Evolutionary conservation across 2,113 vertebrate genomes (phyloP), one percentile per base, ranked within the genome.

Genomic region (Condylura cristata): DNA sequence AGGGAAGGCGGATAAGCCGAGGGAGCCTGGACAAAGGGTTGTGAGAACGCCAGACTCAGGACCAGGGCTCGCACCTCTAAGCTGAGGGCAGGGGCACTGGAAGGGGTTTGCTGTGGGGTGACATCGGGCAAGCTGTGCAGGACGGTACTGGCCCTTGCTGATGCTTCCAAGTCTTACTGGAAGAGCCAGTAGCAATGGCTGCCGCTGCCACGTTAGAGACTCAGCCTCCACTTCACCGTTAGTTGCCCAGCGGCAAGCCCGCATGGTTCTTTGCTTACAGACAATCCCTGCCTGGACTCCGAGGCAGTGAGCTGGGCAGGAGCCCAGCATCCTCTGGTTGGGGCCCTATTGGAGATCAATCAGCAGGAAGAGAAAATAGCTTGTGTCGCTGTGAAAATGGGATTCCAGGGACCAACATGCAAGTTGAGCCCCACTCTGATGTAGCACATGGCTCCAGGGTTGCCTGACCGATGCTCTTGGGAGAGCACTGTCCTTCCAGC

Each of bases 321-420:
- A 39, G 51, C 3, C 18, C 53, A 8, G 13, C 8, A 12, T 22
- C 60, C 34, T 37, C n/a, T 0, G 2, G 24, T 53, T 18, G 41
- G 53, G 28, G 11, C 16, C 17, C 61, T 53, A 18, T 0, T 63
- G 37, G 32, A 90, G 74, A 71, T 53, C 37, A 8, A 1, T 37
- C 81, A 80, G 65, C 48, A 65, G 34, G 22, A 61, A 80, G 58
- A 86, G 63, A 51, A 83, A 44, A 82, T 6, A 61, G 28, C 39
- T 32, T 4, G 4, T 78, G 26, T 92, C 46, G 51, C 46, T 14
- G 4, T 16, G 2, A 74, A 89, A 87, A 83, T 53, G 65, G 89
- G 66, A 82, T 92, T 60, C 60, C 68, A 30, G 80, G 22, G 46
- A 80, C 83, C 79, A 95, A 88, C 76, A 51, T 44, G 48, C 26